These are phyloP conservation scores for Ips typographus DNA, from an alignment of 1,140 invertebrate genomes.

Conservation along the genomic window DNA sequence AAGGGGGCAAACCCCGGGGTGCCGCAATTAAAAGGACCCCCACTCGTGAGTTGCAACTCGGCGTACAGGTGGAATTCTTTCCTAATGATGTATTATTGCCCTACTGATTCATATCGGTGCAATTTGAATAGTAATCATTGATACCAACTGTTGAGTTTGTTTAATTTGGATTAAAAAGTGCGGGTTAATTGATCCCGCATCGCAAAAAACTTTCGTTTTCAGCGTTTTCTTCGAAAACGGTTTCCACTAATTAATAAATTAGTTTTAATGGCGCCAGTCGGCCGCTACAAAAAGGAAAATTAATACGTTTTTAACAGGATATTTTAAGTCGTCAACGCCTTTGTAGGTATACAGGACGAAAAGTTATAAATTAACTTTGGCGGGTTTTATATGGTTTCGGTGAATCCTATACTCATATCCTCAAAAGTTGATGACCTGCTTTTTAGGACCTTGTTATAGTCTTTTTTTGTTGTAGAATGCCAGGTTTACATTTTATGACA, in stretches of 20 bases:
- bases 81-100: too few relatives aligned
- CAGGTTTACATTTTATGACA: too few relatives aligned
- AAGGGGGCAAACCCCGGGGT: too few relatives aligned
- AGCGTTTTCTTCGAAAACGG: not conserved
- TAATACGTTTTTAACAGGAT: constrained; percentile 50
- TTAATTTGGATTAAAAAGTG: not conserved
- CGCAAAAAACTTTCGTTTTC: too few relatives aligned
- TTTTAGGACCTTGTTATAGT: too few relatives aligned
- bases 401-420: too few relatives aligned
- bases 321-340: constrained; percentile 49
- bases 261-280: constrained; percentile 32
- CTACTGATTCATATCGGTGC: not conserved
- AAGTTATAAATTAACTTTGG: not conserved
- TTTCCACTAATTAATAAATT: constrained; percentile 16
- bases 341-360: constrained; percentile 14
- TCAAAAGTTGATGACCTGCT: too few relatives aligned
- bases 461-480: too few relatives aligned
- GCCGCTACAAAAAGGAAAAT: constrained; percentile 45
- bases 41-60: too few relatives aligned
- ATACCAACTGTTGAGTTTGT: not conserved
- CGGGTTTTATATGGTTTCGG: not conserved
- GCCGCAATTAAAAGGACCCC: too few relatives aligned
- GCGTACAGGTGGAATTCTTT: too few relatives aligned
- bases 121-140: not conserved
- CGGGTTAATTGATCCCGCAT: too few relatives aligned